phyloP scores from a whole-genome alignment of 2,113 vertebrate genomes.

The Hemicordylus capensis region DNA sequence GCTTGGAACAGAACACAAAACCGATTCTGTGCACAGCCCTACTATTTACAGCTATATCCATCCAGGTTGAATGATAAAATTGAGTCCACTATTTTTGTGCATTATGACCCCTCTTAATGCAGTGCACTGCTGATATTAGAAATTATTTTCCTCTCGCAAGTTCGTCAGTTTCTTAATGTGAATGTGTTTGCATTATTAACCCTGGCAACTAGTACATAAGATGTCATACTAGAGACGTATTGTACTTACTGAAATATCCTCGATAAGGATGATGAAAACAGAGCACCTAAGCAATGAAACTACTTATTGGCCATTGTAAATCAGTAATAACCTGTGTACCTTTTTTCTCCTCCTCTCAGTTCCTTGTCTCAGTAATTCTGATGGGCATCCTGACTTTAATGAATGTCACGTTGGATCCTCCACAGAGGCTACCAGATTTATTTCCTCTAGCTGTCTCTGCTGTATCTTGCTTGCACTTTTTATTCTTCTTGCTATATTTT shows the following conservation, averaged over 20 bases:
- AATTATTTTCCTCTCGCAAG: neutral
- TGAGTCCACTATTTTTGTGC: neutral
- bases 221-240: neutral
- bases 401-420: slow-evolving; percentile 76
- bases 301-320: neutral
- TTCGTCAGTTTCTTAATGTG: neutral
- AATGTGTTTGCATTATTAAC: neutral
- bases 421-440: slow-evolving; percentile 84
- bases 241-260: neutral
- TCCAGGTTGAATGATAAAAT: neutral
- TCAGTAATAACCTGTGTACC: neutral
- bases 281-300: neutral
- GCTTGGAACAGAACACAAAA: too few relatives aligned
- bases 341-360: slow-evolving; percentile 75
- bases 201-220: slow-evolving; percentile 8
- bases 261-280: neutral
- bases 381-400: slow-evolving; percentile 83
- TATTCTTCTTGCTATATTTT: slow-evolving; percentile 86
- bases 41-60: neutral
- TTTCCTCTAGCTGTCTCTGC: slow-evolving; percentile 87
- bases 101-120: neutral
- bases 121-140: neutral
- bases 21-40: too few relatives aligned
- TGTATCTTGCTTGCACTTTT: slow-evolving; percentile 86
- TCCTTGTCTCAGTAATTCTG: slow-evolving; percentile 77